phyloP scores from a whole-genome alignment of 2,113 vertebrate species.

The Proteles cristata region DNA sequence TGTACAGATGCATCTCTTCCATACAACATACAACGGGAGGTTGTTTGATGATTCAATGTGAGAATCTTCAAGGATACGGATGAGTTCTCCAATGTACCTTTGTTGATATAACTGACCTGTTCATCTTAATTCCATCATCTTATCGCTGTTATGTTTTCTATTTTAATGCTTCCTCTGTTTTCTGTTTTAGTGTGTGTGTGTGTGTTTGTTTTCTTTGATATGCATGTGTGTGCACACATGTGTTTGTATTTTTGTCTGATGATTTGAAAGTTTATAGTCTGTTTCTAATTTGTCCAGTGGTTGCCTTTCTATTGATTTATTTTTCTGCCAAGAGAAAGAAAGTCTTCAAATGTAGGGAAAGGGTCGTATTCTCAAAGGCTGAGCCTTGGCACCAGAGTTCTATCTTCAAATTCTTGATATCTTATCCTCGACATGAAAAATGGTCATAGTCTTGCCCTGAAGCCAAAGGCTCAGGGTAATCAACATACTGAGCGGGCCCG shows the following conservation, averaged over 20 bases:
- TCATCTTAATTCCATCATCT: constrained; percentile 17
- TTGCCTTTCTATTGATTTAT: constrained; percentile 51
- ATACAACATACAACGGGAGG: background rate
- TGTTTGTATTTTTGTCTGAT: constrained; percentile 63
- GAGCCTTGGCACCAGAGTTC: background rate
- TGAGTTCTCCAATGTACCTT: background rate
- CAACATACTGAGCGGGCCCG: background rate
- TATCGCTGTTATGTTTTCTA: constrained; percentile 26
- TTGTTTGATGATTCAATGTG: background rate
- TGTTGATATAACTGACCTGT: background rate
- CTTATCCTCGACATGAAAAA: background rate
- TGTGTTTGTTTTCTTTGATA: constrained; percentile 49
- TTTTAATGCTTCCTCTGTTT: constrained; percentile 15
- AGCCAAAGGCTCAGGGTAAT: background rate
- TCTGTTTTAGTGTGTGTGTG: background rate
- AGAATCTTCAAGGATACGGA: background rate
- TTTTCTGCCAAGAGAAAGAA: constrained; percentile 52
- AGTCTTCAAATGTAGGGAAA: constrained; percentile 13
- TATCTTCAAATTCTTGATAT: background rate
- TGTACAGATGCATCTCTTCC: background rate
- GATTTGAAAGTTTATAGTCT: constrained; percentile 41
- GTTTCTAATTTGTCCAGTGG: constrained; percentile 59
- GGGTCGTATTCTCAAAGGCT: constrained; percentile 14
- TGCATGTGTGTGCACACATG: background rate
- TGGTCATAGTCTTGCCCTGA: background rate